phyloP scores from a whole-genome alignment of 2,113 vertebrate genomes.

The Atlantisia rogersi region DNA sequence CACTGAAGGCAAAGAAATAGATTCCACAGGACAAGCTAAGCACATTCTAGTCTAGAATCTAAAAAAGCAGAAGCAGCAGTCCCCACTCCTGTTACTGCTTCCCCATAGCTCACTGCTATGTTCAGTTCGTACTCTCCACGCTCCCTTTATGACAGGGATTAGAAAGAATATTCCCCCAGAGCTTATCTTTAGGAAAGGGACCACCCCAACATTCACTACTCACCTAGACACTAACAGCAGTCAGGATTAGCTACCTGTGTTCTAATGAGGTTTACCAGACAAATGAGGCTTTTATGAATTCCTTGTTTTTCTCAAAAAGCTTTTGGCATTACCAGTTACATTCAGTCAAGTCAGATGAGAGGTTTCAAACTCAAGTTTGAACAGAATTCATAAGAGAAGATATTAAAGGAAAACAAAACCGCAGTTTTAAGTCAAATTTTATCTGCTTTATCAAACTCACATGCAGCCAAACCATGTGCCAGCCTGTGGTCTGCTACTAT shows the following conservation, averaged over 20 bases:
- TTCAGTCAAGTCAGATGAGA: neutral
- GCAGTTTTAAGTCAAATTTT: neutral
- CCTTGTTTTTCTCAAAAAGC: neutral
- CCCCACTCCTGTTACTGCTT: neutral
- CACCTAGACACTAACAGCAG: neutral
- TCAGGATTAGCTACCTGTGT: neutral
- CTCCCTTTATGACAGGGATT: neutral
- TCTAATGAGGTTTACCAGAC: neutral
- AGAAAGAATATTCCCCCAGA: neutral
- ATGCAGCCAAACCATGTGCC: neutral
- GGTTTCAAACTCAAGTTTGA: neutral
- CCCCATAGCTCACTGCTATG: neutral
- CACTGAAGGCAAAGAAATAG: neutral
- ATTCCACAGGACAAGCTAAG: neutral
- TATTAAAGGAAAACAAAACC: neutral
- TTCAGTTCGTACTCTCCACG: neutral
- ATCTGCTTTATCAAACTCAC: neutral
- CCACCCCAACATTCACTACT: neutral
- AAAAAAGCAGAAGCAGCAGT: neutral
- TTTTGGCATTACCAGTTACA: neutral
- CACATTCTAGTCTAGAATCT: neutral
- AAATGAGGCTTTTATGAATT: neutral
- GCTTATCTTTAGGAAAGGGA: neutral
- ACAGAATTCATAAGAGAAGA: neutral
- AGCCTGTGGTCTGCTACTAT: neutral